Base-by-base conservation (phyloP, 37 sponge, comb jelly and placozoan species). In the Bolinopsis microptera region DNA sequence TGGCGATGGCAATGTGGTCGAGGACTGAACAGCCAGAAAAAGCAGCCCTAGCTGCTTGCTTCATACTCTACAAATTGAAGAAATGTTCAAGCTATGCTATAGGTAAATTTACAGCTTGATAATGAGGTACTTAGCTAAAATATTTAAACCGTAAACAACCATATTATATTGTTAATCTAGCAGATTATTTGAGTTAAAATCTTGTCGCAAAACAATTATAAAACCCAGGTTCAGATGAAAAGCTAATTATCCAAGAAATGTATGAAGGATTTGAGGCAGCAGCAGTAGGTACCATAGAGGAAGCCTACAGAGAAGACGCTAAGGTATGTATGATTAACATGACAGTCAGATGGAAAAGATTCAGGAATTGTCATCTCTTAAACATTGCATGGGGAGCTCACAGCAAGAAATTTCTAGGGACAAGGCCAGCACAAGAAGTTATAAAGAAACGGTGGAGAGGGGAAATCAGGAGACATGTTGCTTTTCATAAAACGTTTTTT, bases 301-400 rank as follows among this genome's bases (percentile, higher is more conserved):
- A 72, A 21, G 75, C 75, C 5, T 72, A 72, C 31, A n/a, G 27
- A 72, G 75, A 72, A 3, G 75, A 72, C 75, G 2, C 75, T 21
- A 72, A 72, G 18, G 75, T 72, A 3, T 72, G 75, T 72, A 72
- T 72, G 31, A 72, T 72, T n/a, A 72, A 28, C 18, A 24, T 72
- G 75, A 72, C 27, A 30, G 75, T 72, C 3, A 8, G 22, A n/a
- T 72, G 75, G 75, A 28, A 72, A 72, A 72, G 75, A 28, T 72
- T 72, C 18, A 72, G 18, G 5, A 72, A 72, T 28, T 72, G 75
- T 72, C 3, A n/a, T 28, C 31, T 72, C 5, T 28, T 72, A 30
- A 72, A 72, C 18, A 72, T 72, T 72, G 75, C 75, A 28, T 72
- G 75, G 75, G 75, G 75, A 72, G 75, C 75, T 28, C 75, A 72